phyloP scores from a whole-genome alignment of 2,113 vertebrate species.

The Aptenodytes forsteri region DNA sequence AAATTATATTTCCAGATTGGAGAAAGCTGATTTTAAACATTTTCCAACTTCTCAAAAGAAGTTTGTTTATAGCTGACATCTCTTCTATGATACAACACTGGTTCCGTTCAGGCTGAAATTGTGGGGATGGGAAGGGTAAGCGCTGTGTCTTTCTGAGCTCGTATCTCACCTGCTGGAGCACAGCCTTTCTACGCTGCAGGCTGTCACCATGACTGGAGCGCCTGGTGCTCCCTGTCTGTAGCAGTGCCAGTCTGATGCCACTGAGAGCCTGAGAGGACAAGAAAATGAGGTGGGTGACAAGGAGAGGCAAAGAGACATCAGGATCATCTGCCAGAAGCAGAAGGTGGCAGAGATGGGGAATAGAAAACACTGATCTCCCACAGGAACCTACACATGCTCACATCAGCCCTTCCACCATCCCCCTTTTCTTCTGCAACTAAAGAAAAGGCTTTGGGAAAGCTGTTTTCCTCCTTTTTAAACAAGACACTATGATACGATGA shows the following conservation, averaged over 20 bases:
- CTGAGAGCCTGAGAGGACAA: neutral
- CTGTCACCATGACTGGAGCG: neutral
- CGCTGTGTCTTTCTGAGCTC: neutral
- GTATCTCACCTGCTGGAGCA: neutral
- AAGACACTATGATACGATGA: neutral
- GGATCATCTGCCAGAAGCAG: neutral
- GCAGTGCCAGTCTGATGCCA: no score
- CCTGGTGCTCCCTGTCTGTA: neutral
- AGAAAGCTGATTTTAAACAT: neutral
- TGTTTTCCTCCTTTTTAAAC: neutral
- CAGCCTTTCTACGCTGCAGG: neutral
- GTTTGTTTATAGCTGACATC: neutral
- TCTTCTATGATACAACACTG: neutral
- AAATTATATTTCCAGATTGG: neutral
- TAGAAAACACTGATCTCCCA: neutral
- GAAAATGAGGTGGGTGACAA: neutral
- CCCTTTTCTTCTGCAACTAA: neutral
- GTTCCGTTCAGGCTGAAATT: neutral
- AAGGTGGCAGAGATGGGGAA: neutral
- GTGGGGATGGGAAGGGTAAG: neutral
- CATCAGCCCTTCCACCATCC: neutral
- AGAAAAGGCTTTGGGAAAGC: neutral
- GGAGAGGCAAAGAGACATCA: neutral
- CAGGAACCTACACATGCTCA: neutral
- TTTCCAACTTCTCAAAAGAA: neutral